These are phyloP conservation scores for Cinclus cinclus DNA, from an alignment of 2,113 vertebrate genomes.

Conservation along the genomic window DNA sequence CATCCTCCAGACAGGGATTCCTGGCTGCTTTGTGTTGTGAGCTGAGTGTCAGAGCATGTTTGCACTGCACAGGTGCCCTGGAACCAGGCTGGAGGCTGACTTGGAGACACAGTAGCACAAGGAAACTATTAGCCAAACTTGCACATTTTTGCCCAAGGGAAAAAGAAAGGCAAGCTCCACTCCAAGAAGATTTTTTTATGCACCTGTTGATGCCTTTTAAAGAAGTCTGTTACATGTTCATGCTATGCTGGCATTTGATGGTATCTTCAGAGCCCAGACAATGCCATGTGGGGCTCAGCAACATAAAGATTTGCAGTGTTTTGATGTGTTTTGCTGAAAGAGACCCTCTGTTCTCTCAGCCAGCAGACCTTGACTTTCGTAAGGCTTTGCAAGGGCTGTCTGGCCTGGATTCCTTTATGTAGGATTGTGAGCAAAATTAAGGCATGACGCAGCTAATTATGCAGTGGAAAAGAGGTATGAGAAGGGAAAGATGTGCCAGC, in stretches of 20 bases:
- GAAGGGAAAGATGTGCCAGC: not conserved
- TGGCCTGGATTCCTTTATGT: not conserved
- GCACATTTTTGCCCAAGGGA: not conserved
- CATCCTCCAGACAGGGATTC: not conserved
- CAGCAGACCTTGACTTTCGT: not conserved
- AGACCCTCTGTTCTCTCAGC: not conserved
- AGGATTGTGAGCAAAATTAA: not conserved
- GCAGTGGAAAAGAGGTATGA: not conserved
- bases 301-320: not conserved
- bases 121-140: not conserved
- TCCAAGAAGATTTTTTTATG: not conserved
- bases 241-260: not conserved
- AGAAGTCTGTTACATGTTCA: not conserved
- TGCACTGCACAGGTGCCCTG: not conserved
- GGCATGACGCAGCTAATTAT: not conserved
- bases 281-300: not conserved
- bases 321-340: not conserved
- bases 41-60: not conserved
- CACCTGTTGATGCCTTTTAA: not conserved
- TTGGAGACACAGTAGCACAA: not conserved
- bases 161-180: not conserved
- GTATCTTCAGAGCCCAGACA: not conserved
- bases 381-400: not conserved
- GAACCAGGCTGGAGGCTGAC: not conserved
- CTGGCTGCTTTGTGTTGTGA: accelerated